Evolutionary conservation across 1,140 invertebrate genomes (phyloP).

Genomic region (Eufriesea mexicana): DNA sequence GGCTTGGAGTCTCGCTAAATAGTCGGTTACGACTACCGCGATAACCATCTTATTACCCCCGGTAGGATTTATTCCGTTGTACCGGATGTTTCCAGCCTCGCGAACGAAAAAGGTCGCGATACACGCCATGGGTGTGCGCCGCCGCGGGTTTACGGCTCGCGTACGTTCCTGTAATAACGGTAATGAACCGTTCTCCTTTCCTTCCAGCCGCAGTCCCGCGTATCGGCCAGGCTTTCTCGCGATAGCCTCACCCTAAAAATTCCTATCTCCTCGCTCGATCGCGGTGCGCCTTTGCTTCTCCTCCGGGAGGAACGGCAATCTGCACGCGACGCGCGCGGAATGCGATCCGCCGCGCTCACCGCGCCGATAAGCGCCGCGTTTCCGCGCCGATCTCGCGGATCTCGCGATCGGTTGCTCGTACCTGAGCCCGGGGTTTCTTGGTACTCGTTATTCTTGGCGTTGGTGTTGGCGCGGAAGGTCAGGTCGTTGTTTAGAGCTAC

Average conservation of each 20-base stretch:
- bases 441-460: not conserved
- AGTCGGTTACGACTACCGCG: constrained; percentile 30
- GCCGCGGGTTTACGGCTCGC: constrained; percentile 21
- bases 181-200: constrained; percentile 27
- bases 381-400: no score
- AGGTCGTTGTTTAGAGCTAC: no score
- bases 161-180: constrained; percentile 36
- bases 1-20: constrained; percentile 14
- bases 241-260: constrained; percentile 37
- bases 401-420: no score
- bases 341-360: constrained; percentile 4
- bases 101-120: constrained; percentile 21
- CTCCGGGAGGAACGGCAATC: not conserved
- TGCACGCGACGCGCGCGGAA: constrained; percentile 31
- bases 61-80: constrained; percentile 30
- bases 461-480: no score
- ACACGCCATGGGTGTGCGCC: not conserved
- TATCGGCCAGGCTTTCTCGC: not conserved
- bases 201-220: not conserved
- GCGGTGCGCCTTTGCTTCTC: no score
- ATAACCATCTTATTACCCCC: constrained; percentile 42
- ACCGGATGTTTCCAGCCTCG: constrained; percentile 20
- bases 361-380: constrained; percentile 1
- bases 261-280: constrained; percentile 32
- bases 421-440: not conserved